Percentiles rank a stretch among this genome's conserved stretches.
phyloP scores from a whole-genome alignment of 1,140 invertebrate species.

The Eumaeus atala region DNA sequence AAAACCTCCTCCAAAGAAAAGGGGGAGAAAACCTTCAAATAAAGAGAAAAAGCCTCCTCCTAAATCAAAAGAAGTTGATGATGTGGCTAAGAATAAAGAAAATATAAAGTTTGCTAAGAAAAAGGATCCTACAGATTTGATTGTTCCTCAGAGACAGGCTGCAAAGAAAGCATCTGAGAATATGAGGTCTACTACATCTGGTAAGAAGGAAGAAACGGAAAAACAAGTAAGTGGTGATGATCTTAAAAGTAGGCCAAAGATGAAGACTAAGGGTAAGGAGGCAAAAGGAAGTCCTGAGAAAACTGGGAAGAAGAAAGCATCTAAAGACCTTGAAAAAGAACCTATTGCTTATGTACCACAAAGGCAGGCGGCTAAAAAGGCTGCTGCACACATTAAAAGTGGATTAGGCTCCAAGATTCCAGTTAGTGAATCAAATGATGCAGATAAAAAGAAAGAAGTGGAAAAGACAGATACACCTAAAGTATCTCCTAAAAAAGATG shows the following conservation, averaged over 20 bases:
- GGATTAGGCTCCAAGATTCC: constrained; percentile 79
- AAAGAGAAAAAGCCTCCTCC: constrained; percentile 54
- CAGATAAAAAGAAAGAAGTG: constrained; percentile 64
- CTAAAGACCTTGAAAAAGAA: constrained; percentile 76
- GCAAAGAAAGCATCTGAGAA: constrained; percentile 93
- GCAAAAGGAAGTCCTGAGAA: constrained; percentile 45
- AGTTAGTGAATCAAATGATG: constrained; percentile 65
- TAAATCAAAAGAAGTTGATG: constrained; percentile 63
- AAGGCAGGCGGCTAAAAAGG: constrained; percentile 92
- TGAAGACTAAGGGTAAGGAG: constrained; percentile 60
- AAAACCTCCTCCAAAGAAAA: constrained; percentile 66
- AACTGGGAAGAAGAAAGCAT: constrained; percentile 75
- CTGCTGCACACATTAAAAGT: constrained; percentile 91
- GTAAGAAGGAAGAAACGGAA: constrained; percentile 59
- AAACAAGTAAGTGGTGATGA: constrained; percentile 56
- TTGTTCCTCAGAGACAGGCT: constrained; percentile 92
- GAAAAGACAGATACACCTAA: constrained; percentile 45
- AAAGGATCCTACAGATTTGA: constrained; percentile 85
- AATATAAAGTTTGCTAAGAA: constrained; percentile 74
- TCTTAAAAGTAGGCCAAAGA: constrained; percentile 60
- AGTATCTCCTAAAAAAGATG: constrained; percentile 63
- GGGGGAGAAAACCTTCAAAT: constrained; percentile 53
- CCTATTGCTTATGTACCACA: constrained; percentile 90
- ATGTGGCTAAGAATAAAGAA: constrained; percentile 73
- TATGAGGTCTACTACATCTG: constrained; percentile 78